phyloP scores from a whole-genome alignment of 2,113 vertebrate species.

The Platysternon megacephalum region DNA sequence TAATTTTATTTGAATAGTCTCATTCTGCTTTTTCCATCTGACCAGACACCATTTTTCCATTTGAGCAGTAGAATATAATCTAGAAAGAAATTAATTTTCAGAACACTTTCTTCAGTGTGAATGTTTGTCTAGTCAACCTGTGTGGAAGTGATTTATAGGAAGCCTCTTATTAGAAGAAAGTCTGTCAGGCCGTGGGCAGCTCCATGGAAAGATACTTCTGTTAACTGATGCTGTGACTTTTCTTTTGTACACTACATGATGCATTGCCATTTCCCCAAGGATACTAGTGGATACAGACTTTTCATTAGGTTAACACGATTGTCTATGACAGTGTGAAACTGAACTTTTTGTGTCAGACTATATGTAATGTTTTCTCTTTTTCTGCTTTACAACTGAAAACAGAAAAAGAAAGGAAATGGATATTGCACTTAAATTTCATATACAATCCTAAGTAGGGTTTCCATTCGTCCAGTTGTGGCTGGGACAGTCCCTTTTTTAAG shows the following conservation, averaged over 20 bases:
- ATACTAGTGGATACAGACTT: background rate
- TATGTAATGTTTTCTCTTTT: background rate
- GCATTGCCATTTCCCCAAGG: background rate
- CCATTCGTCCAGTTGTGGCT: no score
- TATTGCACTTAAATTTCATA: background rate
- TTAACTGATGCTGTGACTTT: background rate
- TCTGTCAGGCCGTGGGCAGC: rapidly evolving
- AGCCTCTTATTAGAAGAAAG: background rate
- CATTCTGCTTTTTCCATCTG: background rate
- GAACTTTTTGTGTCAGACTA: background rate
- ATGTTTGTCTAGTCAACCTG: background rate
- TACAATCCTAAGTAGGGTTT: background rate
- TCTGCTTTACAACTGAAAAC: background rate
- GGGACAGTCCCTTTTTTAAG: no score
- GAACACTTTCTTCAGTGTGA: background rate
- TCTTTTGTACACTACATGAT: background rate
- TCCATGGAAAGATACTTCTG: background rate
- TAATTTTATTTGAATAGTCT: background rate
- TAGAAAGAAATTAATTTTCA: background rate
- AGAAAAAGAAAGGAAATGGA: background rate
- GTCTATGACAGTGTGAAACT: background rate
- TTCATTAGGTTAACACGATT: background rate
- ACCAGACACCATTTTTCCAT: background rate
- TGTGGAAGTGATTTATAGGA: background rate
- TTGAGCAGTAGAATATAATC: background rate